Conservation (phyloP, 2,113 vertebrate species). For the human (Homo sapiens) region GRCh38 chr17:68301001-68301500, state of each 20-base stretch:
- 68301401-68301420: neutral
- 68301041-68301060: no score
- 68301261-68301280: neutral
- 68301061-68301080: no score
- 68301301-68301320: neutral
- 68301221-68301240: rapidly evolving
- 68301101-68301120: no score
- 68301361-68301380: neutral
- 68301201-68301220: neutral
- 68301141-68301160: neutral
- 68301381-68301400: neutral
- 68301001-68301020: no score
- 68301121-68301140: neutral
- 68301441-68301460: neutral
- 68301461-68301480: neutral
- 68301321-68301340: neutral
- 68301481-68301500: rapidly evolving
- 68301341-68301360: neutral
- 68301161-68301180: neutral
- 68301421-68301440: neutral
- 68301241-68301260: neutral
- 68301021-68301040: no score
- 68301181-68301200: neutral
- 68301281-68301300: neutral
- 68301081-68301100: no score